Conservation (phyloP, 2,888 invertebrate genomes). For the Desoria tigrina region DNA sequence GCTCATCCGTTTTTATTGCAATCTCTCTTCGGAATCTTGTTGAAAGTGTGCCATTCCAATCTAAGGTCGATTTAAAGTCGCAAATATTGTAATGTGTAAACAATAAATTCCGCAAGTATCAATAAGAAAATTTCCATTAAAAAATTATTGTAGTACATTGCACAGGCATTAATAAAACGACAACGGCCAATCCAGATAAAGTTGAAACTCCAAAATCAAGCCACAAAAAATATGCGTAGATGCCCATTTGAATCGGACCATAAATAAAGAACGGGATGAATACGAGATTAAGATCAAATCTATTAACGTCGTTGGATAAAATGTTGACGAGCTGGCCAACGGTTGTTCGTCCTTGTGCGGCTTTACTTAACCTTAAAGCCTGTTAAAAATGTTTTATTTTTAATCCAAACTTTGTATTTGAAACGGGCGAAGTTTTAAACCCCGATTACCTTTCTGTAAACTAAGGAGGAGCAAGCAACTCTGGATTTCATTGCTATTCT, state of each 20-base stretch:
- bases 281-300: slow-evolving; percentile 85
- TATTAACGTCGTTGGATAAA: slow-evolving; percentile 89
- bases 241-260: slow-evolving; percentile 78
- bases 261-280: slow-evolving; percentile 90
- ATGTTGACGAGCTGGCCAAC: slow-evolving; percentile 92
- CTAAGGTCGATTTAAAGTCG: slow-evolving; percentile 52
- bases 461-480: slow-evolving; percentile 76
- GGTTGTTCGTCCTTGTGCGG: slow-evolving; percentile 80
- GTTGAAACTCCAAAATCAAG: slow-evolving; percentile 69
- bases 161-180: slow-evolving; percentile 79
- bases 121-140: too few species aligned
- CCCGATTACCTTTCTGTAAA: slow-evolving; percentile 75
- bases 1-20: slow-evolving; percentile 81
- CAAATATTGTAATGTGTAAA: too few species aligned
- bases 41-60: slow-evolving; percentile 58
- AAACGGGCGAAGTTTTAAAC: neutral
- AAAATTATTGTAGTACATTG: slow-evolving; percentile 67
- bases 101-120: too few species aligned
- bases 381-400: slow-evolving; percentile 55
- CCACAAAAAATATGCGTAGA: slow-evolving; percentile 80
- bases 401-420: neutral
- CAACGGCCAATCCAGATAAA: slow-evolving; percentile 74
- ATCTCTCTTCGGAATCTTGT: slow-evolving; percentile 70
- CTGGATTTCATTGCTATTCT: slow-evolving; percentile 82
- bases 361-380: slow-evolving; percentile 75